Evolutionary conservation across 2,888 invertebrate species (phyloP), one percentile per base, ranked within the genome.

Genomic region (Pollenia labialis): DNA sequence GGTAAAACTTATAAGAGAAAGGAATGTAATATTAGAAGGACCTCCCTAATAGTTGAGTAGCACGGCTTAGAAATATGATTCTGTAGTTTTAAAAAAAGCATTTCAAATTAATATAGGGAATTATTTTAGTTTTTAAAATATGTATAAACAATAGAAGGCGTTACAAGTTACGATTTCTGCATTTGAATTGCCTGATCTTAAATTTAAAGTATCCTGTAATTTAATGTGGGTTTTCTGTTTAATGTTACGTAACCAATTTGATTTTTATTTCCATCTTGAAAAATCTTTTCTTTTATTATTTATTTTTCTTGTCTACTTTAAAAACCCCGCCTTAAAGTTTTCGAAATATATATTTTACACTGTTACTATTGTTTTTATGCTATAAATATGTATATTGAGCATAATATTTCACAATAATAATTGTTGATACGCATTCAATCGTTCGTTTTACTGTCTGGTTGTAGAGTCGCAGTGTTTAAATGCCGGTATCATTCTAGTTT

Each of bases 341-440:
- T 64, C 12, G 18, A 69, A 52, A 81, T 16, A 52, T 32, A 54
- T 54, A 46, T 32, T 11, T 54, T 50, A 32, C 32, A 46, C 46
- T 52, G 9, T 42, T 42, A 18, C 46, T 64, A 64, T 54, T 48
- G 50, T 60, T 79, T 77, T 72, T 72, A 23, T 60, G 52, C 44
- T 44, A 46, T 44, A 75, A 23, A 40, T 69, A 69, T 42, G 66
- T 71, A 42, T 71, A 72, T 69, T 85, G 48, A 54, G 60, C 42
- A 52, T 72, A 85, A 85, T 83, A 80, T 88, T 87, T 84, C 83
- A 81, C 52, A 72, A 86, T 83, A 83, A 83, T 75, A 83, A 77
- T 62, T 83, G 40, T 84, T 87, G 81, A 87, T 85, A 86, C 71
- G 69, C 85, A 71, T 85, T 88, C 84, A 87, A 84, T 87, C 62